These are phyloP conservation scores for Imbricaverruca yamaguchii DNA, from an alignment of 2,888 invertebrate species.

Conservation along the genomic window DNA sequence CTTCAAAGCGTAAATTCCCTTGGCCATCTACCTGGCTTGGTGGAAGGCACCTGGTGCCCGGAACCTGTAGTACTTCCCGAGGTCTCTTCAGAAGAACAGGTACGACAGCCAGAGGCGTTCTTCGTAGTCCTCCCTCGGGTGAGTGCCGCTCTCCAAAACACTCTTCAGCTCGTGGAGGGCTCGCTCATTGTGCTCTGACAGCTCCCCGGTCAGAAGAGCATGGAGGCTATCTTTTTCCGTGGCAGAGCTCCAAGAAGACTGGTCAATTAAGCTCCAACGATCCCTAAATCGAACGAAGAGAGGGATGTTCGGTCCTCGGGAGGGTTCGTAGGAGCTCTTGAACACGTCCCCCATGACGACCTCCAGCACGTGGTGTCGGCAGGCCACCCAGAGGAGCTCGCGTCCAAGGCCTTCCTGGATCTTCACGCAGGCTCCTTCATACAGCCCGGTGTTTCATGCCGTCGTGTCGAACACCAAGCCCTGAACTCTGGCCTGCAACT, in stretches of 20 bases:
- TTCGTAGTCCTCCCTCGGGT: slow-evolving; percentile 23
- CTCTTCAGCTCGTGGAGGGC: slow-evolving; percentile 19
- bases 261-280: slow-evolving; percentile 13
- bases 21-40: too few relatives aligned
- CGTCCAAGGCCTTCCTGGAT: slow-evolving; percentile 2
- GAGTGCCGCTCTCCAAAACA: slow-evolving; percentile 11
- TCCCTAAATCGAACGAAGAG: slow-evolving; percentile 19
- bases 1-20: too few relatives aligned
- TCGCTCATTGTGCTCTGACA: neutral
- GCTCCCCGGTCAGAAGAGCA: too few relatives aligned
- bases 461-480: slow-evolving; percentile 24
- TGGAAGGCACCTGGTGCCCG: neutral
- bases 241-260: slow-evolving; percentile 13
- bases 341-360: too few relatives aligned
- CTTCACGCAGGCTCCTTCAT: slow-evolving; percentile 17
- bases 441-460: slow-evolving; percentile 18
- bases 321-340: neutral
- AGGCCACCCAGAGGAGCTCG: slow-evolving; percentile 22
- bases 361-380: slow-evolving; percentile 23
- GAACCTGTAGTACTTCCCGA: neutral
- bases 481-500: neutral
- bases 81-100: slow-evolving; percentile 6
- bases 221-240: slow-evolving; percentile 9
- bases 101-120: slow-evolving; percentile 18
- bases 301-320: neutral